phyloP scores from a whole-genome alignment of 2,797 vertebrate genomes.

The Notamacropus eugenii region DNA sequence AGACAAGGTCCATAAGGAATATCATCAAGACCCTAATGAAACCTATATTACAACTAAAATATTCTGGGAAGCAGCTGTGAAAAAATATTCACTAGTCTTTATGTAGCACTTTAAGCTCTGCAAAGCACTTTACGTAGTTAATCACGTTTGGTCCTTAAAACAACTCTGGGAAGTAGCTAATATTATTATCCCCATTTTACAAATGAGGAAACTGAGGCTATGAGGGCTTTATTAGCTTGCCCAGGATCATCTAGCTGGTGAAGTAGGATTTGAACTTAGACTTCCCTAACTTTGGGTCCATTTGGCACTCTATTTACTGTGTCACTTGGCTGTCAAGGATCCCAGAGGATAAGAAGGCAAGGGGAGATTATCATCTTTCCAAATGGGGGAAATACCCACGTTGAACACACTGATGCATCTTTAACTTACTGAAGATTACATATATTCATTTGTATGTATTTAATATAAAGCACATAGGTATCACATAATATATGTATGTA shows the following conservation, averaged over 20 bases:
- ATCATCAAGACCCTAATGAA: not conserved
- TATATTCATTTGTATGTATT: not conserved
- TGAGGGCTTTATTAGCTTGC: not conserved
- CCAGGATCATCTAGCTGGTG: not conserved
- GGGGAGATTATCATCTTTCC: not conserved
- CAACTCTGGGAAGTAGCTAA: not conserved
- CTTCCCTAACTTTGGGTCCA: not conserved
- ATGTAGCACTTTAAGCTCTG: not conserved
- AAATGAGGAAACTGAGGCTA: not conserved
- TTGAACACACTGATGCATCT: not conserved
- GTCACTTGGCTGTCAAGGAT: not conserved
- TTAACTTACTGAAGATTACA: not conserved
- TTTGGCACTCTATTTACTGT: not conserved
- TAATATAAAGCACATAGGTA: no score
- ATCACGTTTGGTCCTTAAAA: not conserved
- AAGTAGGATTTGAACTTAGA: not conserved
- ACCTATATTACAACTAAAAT: not conserved
- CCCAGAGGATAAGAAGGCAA: not conserved
- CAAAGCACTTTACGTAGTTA: not conserved
- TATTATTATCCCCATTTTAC: not conserved
- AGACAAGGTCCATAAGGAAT: not conserved
- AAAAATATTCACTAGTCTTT: not conserved
- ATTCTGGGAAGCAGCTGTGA: not conserved
- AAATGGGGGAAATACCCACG: not conserved
- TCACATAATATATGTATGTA: not conserved